phyloP scores from a whole-genome alignment of 2,797 vertebrate genomes.

The Limnodromus scolopaceus region DNA sequence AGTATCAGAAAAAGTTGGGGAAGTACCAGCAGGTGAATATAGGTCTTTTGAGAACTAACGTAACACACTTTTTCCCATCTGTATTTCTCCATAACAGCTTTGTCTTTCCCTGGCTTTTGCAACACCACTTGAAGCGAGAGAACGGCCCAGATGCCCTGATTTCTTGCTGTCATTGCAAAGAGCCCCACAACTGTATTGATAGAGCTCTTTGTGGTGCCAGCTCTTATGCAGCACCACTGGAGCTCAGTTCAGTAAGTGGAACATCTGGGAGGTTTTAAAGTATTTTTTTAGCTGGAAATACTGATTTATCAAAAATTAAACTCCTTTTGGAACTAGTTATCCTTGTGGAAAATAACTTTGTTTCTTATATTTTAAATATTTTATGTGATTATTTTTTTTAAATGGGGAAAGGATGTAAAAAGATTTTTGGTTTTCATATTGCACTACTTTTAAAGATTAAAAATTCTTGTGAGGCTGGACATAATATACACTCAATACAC shows the following conservation, averaged over 20 bases:
- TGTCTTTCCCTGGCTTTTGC: background rate
- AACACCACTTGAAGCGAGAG: background rate
- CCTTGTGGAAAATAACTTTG: background rate
- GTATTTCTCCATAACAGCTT: background rate
- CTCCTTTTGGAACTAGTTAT: background rate
- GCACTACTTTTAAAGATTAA: background rate
- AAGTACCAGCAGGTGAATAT: background rate
- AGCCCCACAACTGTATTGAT: background rate
- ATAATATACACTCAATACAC: background rate
- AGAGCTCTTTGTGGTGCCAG: background rate
- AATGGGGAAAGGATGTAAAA: background rate
- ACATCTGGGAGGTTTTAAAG: background rate
- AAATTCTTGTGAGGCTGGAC: background rate
- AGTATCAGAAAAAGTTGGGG: background rate
- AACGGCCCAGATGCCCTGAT: background rate
- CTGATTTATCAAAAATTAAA: background rate
- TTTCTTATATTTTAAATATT: background rate
- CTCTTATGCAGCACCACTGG: background rate
- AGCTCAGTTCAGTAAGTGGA: background rate
- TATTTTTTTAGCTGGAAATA: slow-evolving; percentile 1
- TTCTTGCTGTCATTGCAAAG: background rate
- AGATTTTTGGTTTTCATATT: background rate
- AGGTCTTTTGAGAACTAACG: background rate
- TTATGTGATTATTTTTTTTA: background rate
- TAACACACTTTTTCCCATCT: background rate